phyloP scores from a whole-genome alignment of 1,140 invertebrate species.

The Centruroides sculpturatus region DNA sequence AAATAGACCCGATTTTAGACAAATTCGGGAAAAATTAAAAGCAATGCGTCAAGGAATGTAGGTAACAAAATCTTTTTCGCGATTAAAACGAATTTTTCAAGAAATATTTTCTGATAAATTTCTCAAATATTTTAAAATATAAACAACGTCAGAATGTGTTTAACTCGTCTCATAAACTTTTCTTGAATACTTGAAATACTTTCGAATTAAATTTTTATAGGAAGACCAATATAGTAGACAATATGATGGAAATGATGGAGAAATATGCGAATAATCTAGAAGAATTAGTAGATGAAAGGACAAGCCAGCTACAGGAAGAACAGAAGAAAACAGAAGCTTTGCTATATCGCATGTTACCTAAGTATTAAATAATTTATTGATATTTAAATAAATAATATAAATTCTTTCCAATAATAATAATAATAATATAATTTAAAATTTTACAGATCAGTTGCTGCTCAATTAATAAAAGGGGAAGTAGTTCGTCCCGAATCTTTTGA shows the following conservation, averaged over 20 bases:
- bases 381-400: background rate
- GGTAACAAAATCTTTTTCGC: background rate
- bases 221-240: slow-evolving; percentile 80
- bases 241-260: slow-evolving; percentile 84
- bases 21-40: slow-evolving; percentile 57
- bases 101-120: too few species aligned
- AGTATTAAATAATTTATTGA: slow-evolving; percentile 27
- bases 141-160: background rate
- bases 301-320: slow-evolving; percentile 71
- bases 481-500: slow-evolving; percentile 92
- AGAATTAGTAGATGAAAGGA: slow-evolving; percentile 75
- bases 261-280: slow-evolving; percentile 90
- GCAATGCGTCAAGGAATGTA: slow-evolving; percentile 42
- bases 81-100: background rate
- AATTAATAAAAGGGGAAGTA: slow-evolving; percentile 67
- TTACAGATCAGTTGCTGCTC: slow-evolving; percentile 34
- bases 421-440: too few species aligned
- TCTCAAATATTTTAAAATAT: background rate
- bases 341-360: slow-evolving; percentile 79
- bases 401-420: too few species aligned
- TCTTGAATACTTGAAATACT: background rate
- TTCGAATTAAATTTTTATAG: slow-evolving; percentile 5
- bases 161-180: background rate
- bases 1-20: slow-evolving; percentile 66
- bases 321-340: slow-evolving; percentile 86